phyloP scores from a whole-genome alignment of 2,888 invertebrate genomes.

The Diadegma fenestrale region DNA sequence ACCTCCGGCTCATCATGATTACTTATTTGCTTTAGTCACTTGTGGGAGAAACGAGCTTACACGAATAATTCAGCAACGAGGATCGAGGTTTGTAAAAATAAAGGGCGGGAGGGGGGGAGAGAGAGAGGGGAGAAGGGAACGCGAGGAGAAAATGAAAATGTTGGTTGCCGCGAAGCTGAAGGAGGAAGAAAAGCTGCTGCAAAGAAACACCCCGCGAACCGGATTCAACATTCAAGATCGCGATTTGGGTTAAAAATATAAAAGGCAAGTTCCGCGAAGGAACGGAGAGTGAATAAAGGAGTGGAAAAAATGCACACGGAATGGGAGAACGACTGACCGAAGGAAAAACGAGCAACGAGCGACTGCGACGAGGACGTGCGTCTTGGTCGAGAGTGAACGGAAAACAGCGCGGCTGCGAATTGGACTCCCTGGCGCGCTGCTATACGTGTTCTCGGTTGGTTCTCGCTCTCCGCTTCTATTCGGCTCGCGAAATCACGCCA shows the following conservation, averaged over 20 bases:
- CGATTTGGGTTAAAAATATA: not conserved
- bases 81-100: not conserved
- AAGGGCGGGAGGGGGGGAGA: too few relatives aligned
- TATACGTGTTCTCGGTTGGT: slow-evolving; percentile 25
- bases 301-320: slow-evolving; percentile 7
- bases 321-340: slow-evolving; percentile 17
- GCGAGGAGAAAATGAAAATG: not conserved
- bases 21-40: not conserved
- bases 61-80: not conserved
- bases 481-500: slow-evolving; percentile 80
- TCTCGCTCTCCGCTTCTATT: slow-evolving; percentile 59
- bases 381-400: slow-evolving; percentile 46
- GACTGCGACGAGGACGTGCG: slow-evolving; percentile 39
- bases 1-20: slow-evolving; percentile 17
- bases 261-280: not conserved
- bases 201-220: not conserved
- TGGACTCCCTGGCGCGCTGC: slow-evolving; percentile 48
- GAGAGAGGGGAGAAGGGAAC: not conserved
- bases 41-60: not conserved
- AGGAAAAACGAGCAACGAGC: slow-evolving; percentile 40
- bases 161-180: not conserved
- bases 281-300: not conserved
- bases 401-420: slow-evolving; percentile 57
- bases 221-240: not conserved
- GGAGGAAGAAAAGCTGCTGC: not conserved